A percentile compares a stretch with the other conserved stretches of the same genome.
Conservation (phyloP, 2,113 vertebrate genomes). For the Columbina picui region DNA sequence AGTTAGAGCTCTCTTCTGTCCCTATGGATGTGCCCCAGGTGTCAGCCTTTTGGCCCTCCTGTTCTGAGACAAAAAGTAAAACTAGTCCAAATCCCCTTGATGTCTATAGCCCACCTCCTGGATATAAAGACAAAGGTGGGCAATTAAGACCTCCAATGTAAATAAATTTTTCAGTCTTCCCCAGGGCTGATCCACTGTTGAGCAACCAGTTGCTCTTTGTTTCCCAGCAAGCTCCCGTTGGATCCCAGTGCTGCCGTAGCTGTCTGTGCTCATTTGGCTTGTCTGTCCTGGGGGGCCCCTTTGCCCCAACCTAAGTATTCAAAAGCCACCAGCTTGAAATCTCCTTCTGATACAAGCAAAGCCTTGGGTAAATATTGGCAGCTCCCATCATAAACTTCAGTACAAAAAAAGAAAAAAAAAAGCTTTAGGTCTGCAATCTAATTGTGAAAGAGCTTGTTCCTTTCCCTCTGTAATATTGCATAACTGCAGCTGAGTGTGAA, state of each 20-base stretch:
- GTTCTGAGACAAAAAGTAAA: not conserved
- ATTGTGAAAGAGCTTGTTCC: constrained; percentile 24
- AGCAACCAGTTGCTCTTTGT: not conserved
- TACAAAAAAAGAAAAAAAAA: not conserved
- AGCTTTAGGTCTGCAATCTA: not conserved
- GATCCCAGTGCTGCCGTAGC: accelerated
- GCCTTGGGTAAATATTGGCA: constrained; percentile 15
- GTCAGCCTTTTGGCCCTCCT: not conserved
- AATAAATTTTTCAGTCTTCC: not conserved
- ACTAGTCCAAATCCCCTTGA: not conserved
- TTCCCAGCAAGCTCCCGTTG: not conserved
- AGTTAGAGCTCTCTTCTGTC: not conserved
- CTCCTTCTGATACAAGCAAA: not conserved
- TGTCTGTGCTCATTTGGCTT: not conserved
- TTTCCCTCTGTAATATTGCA: not conserved
- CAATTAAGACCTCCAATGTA: not conserved
- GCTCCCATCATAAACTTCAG: not conserved
- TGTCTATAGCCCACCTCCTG: not conserved
- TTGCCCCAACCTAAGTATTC: not conserved
- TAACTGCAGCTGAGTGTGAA: not conserved
- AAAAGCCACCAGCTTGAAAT: not conserved
- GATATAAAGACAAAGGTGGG: not conserved
- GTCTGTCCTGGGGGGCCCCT: not conserved
- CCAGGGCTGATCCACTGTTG: not conserved
- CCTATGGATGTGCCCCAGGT: not conserved